Evolutionary conservation across 2,797 vertebrate genomes (phyloP).

Genomic region (Erithacus rubecula): DNA sequence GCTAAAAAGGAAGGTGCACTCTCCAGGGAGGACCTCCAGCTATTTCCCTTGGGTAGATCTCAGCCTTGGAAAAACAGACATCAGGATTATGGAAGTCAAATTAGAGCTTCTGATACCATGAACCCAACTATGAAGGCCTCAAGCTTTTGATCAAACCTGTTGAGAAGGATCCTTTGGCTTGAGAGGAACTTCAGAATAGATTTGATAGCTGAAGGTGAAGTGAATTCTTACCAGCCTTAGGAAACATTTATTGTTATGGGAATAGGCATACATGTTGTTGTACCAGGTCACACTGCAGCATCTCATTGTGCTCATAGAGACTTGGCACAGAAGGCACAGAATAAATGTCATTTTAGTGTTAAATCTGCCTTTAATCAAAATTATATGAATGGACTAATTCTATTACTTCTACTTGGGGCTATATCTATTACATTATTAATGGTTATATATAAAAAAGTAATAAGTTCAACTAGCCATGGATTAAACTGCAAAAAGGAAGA

Average conservation of each 20-base stretch:
- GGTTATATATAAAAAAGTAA: slow-evolving; percentile 25
- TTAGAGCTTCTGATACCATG: neutral
- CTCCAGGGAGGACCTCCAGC: neutral
- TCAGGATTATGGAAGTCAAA: neutral
- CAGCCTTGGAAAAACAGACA: neutral
- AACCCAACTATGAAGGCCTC: neutral
- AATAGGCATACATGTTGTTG: neutral
- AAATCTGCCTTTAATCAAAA: slow-evolving; percentile 23
- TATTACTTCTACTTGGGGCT: slow-evolving; percentile 29
- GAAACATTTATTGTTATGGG: neutral
- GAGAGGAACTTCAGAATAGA: neutral
- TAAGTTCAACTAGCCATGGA: slow-evolving; percentile 29
- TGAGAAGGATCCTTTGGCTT: neutral
- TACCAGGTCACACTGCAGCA: neutral
- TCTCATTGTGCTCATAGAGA: neutral
- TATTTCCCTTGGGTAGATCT: neutral
- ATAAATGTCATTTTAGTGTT: neutral
- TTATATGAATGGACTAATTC: slow-evolving; percentile 1
- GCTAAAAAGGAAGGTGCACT: neutral
- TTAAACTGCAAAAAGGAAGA: slow-evolving; percentile 7
- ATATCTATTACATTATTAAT: slow-evolving; percentile 43
- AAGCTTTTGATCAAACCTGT: neutral
- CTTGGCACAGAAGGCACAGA: neutral
- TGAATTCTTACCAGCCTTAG: neutral
- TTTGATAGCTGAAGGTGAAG: neutral